Evolutionary conservation across 2,797 vertebrate genomes (phyloP), one percentile per base, ranked within the genome.

Genomic region (Psittacula echo): DNA sequence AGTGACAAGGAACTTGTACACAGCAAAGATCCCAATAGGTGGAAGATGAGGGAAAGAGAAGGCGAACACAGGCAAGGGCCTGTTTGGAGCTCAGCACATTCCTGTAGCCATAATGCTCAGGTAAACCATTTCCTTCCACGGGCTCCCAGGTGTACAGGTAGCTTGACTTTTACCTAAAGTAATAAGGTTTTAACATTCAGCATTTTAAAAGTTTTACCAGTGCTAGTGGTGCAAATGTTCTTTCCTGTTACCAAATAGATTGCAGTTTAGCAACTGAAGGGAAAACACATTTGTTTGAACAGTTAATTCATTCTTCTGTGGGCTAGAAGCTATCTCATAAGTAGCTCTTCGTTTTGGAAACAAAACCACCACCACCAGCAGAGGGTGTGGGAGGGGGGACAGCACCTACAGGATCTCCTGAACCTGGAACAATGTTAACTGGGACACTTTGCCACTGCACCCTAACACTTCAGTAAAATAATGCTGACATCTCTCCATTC

Each of bases 231-330:
- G 16, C 50, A 86, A 82, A 89, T 42, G 50, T 60, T 51, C 50
- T 73, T 90, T n/a, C 37, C 34, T 42, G 37, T 27, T 48, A 85
- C 39, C 66, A 76, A 27, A n/a, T 4, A 78, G 54, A 45, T 60
- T 87, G 53, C 62, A 81, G n/a, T 85, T 84, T 67, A 70, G 58
- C 70, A 84, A 23, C 73, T 39, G 73, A 93, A 75, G 79, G 47
- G 73, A 81, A 93, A 76, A 75, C 1, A 3, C 70, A 76, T 81
- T 95, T 94, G 50, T 87, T 75, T 91, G 79, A 96, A 39, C 66
- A 45, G 30, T 53, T 81, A 62, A 81, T 94, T 93, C 48, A 39
- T 66, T 85, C 79, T 90, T 70, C 66, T 30, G 24, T 51, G 53
- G 68, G 45, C 65, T 81, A 32, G 85, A 95, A 93, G 72, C 30